Evolutionary conservation across 2,797 vertebrate species (phyloP).

Genomic region (Sebastes cheni): DNA sequence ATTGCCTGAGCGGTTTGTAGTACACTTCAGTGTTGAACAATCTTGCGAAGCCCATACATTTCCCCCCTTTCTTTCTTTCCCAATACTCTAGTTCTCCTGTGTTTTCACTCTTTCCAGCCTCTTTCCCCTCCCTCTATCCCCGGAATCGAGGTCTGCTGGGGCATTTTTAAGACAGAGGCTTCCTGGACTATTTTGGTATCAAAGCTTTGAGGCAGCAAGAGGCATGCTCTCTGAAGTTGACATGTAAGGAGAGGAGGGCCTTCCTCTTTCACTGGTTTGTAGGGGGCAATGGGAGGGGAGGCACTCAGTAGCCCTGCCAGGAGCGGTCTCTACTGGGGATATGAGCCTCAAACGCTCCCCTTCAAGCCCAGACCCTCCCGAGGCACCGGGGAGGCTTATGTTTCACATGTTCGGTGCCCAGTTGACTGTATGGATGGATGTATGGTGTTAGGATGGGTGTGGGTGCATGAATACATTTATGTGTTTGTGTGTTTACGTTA

Average conservation of each 20-base stretch:
- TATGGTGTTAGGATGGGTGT: background rate
- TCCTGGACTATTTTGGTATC: slow-evolving; percentile 86
- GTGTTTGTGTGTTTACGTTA: background rate
- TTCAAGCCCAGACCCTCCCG: slow-evolving; percentile 52
- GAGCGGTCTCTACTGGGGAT: slow-evolving; percentile 60
- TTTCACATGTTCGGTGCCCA: slow-evolving; percentile 40
- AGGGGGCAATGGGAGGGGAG: slow-evolving; percentile 32
- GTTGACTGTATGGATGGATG: slow-evolving; percentile 24
- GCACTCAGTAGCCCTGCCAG: slow-evolving; percentile 69
- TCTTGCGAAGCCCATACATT: background rate
- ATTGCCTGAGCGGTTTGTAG: background rate
- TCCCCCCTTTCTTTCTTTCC: slow-evolving; percentile 2
- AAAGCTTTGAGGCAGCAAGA: slow-evolving; percentile 83
- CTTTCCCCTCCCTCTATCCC: slow-evolving; percentile 55
- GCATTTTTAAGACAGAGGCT: slow-evolving; percentile 83
- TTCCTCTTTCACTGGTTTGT: slow-evolving; percentile 62
- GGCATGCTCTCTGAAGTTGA: slow-evolving; percentile 85
- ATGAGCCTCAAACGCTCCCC: slow-evolving; percentile 58
- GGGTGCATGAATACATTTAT: background rate
- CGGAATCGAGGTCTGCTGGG: slow-evolving; percentile 74
- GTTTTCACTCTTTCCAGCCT: slow-evolving; percentile 47
- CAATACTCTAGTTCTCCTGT: slow-evolving; percentile 33
- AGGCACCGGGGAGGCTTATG: slow-evolving; percentile 28
- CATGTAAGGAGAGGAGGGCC: slow-evolving; percentile 79
- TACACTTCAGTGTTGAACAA: slow-evolving; percentile 1